A percentile compares a stretch with the other conserved stretches of the same genome.
These are phyloP conservation scores for Melanotaenia parkinsoni DNA, from an alignment of 2,797 vertebrate genomes.

Conservation along the genomic window DNA sequence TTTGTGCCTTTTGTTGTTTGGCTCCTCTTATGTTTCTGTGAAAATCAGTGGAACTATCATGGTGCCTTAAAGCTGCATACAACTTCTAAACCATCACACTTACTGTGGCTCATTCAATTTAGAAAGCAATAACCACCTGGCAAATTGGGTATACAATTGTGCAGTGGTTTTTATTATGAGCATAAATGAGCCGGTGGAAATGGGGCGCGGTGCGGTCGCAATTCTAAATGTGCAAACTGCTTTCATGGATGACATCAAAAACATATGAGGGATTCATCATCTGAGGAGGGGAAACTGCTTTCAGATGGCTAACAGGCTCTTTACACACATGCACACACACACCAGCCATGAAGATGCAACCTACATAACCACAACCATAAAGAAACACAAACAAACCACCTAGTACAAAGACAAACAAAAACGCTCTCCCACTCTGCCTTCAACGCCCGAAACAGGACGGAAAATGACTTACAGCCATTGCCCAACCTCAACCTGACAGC, in stretches of 20 bases:
- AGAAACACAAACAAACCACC: constrained; percentile 70
- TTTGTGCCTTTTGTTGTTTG: constrained; percentile 50
- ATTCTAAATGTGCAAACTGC: constrained; percentile 66
- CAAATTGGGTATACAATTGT: constrained; percentile 79
- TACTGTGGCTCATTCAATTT: constrained; percentile 79
- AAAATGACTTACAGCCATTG: constrained; percentile 55
- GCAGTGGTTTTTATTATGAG: constrained; percentile 73
- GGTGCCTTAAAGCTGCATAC: constrained; percentile 68
- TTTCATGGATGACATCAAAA: constrained; percentile 77
- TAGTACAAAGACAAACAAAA: constrained; percentile 57
- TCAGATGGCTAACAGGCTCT: constrained; percentile 82
- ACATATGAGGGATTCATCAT: constrained; percentile 78
- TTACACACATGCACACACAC: constrained; percentile 41
- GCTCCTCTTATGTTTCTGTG: constrained; percentile 49
- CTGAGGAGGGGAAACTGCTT: constrained; percentile 72
- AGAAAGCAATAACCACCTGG: constrained; percentile 80
- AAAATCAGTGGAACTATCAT: constrained; percentile 62
- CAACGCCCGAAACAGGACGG: constrained; percentile 38
- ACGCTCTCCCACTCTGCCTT: constrained; percentile 43
- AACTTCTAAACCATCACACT: constrained; percentile 75
- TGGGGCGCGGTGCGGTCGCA: constrained; percentile 56
- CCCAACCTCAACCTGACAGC: constrained; percentile 43
- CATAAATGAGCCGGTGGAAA: constrained; percentile 77
- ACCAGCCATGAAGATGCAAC: constrained; percentile 32
- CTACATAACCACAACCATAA: constrained; percentile 60